Evolutionary conservation across 1,140 invertebrate species (phyloP).

Genomic region (Philaenus spumarius): DNA sequence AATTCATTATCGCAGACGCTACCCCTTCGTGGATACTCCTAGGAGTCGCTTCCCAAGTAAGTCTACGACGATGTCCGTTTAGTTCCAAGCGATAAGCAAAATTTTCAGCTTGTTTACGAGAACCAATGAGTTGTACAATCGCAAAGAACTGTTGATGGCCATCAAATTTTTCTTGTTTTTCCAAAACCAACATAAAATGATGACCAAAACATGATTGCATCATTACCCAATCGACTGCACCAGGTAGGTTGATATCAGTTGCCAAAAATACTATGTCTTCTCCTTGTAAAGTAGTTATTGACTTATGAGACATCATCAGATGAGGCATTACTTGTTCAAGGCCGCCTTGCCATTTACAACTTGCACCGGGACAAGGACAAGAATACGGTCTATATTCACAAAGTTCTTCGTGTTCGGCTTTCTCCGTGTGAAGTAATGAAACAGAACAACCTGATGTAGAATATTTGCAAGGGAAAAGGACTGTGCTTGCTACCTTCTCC

Average conservation of each 20-base stretch:
- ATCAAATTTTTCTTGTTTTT: constrained; percentile 98
- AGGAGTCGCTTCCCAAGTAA: constrained; percentile 99
- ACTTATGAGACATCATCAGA: constrained; percentile 95
- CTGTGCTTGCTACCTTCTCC: constrained; percentile 98
- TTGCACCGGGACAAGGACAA: constrained; percentile 97
- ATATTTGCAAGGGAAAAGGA: constrained; percentile 99
- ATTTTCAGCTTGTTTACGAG: constrained; percentile 96
- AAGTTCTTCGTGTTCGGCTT: constrained; percentile 95
- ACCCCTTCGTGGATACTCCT: constrained; percentile 98
- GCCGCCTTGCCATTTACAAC: constrained; percentile 97
- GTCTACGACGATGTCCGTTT: constrained; percentile 84
- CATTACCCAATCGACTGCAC: constrained; percentile 99
- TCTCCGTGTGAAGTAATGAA: constrained; percentile 92
- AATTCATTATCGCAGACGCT: constrained; percentile 94
- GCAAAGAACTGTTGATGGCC: constrained; percentile 99
- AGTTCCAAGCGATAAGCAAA: constrained; percentile 97
- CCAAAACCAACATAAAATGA: constrained; percentile 98
- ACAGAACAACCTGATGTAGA: constrained; percentile 90
- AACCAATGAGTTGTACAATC: constrained; percentile 98
- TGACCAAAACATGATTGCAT: constrained; percentile 99
- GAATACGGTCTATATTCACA: constrained; percentile 97
- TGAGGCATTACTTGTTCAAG: constrained; percentile 97
- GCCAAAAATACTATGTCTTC: constrained; percentile 99
- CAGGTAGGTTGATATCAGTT: constrained; percentile 98
- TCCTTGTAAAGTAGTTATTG: constrained; percentile 94